Evolutionary conservation across 2,888 invertebrate genomes (phyloP).

Genomic region (Nephrotoma guestfalica): DNA sequence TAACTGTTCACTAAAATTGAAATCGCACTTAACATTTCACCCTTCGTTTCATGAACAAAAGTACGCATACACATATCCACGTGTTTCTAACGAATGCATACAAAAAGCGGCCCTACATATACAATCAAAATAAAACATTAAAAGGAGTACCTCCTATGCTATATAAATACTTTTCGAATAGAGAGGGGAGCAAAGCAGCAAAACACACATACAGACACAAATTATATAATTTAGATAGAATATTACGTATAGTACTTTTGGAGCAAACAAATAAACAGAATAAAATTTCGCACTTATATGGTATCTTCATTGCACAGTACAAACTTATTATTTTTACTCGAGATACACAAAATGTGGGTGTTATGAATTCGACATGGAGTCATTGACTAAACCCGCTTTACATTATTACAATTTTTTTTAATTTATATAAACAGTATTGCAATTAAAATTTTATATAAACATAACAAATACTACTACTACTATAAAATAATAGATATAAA

Average conservation of each 20-base stretch:
- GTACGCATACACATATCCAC: background rate
- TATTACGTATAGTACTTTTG: background rate
- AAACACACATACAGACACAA: background rate
- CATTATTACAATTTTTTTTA: background rate
- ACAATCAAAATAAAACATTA: background rate
- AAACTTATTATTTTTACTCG: background rate
- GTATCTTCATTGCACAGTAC: background rate
- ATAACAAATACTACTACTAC: background rate
- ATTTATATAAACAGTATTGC: background rate
- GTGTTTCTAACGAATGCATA: background rate
- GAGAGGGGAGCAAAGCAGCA: background rate
- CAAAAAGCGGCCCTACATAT: background rate
- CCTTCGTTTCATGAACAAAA: background rate
- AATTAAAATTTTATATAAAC: background rate
- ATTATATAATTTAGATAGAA: background rate
- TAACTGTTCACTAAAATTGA: background rate
- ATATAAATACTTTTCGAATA: background rate
- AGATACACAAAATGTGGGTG: background rate
- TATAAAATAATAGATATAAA: background rate
- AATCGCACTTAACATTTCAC: background rate
- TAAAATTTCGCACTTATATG: background rate
- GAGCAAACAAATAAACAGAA: background rate
- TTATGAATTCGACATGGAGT: background rate
- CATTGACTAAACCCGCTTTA: background rate
- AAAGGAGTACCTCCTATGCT: background rate